Conservation (phyloP, 2,797 vertebrate species). For the Phoxinus dragarum region DNA sequence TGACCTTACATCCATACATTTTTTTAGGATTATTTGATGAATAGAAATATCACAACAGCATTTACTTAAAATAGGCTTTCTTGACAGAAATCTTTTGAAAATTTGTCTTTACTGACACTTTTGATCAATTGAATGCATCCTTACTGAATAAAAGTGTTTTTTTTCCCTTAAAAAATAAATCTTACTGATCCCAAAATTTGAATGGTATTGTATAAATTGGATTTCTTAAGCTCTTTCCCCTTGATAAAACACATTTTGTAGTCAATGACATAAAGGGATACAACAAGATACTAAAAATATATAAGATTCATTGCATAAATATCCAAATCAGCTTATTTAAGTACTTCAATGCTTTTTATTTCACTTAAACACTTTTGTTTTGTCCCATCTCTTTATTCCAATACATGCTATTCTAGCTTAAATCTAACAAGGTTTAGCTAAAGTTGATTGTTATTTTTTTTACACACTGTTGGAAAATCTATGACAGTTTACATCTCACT, state of each 20-base stretch:
- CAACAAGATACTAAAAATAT: background rate
- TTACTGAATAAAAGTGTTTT: background rate
- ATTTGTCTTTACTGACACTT: background rate
- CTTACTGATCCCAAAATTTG: background rate
- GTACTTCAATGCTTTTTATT: background rate
- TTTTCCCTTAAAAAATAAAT: background rate
- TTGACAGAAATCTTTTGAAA: background rate
- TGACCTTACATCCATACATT: background rate
- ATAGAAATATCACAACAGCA: background rate
- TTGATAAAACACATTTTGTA: background rate
- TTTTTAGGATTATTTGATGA: background rate
- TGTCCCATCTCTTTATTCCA: background rate
- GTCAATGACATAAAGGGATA: background rate
- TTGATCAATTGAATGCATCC: background rate
- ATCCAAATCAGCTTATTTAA: background rate
- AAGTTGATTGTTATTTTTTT: background rate
- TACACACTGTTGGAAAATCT: conserved; percentile 2
- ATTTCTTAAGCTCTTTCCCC: background rate
- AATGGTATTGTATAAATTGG: background rate
- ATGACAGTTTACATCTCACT: background rate
- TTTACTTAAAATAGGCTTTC: background rate
- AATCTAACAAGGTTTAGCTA: background rate
- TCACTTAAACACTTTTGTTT: background rate
- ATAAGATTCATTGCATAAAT: background rate
- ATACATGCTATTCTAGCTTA: background rate